These are phyloP conservation scores for Drosophila rubida DNA, from an alignment of 2,888 invertebrate genomes.

Conservation along the genomic window DNA sequence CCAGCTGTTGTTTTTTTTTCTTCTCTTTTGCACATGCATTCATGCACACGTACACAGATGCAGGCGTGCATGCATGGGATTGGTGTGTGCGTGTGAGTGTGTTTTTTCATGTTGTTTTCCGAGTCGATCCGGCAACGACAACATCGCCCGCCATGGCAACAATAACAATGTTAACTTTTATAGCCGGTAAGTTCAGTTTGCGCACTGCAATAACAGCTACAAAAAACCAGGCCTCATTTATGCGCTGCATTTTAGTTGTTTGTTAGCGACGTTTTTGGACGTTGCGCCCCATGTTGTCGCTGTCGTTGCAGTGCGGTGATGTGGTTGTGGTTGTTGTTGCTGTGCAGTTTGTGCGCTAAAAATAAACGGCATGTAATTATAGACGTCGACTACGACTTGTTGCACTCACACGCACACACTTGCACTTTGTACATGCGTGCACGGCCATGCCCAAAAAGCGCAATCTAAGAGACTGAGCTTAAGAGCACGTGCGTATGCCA, in stretches of 20 bases:
- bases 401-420: constrained; percentile 58
- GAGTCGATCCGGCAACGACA: constrained; percentile 48
- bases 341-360: constrained; percentile 54
- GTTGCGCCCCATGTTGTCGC: constrained; percentile 24
- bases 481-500: constrained; percentile 8
- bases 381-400: constrained; percentile 62
- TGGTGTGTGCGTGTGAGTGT: constrained; percentile 8
- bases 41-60: background rate
- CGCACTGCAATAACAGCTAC: constrained; percentile 31
- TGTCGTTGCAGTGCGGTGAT: constrained; percentile 26
- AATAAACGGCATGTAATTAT: constrained; percentile 69
- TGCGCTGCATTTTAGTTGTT: constrained; percentile 57
- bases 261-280: constrained; percentile 51
- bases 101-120: constrained; percentile 36
- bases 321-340: constrained; percentile 21
- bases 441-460: constrained; percentile 42
- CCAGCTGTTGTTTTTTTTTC: constrained; percentile 52
- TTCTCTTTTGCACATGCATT: constrained; percentile 43
- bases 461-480: constrained; percentile 11
- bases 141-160: constrained; percentile 21
- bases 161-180: constrained; percentile 20
- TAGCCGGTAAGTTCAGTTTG: constrained; percentile 54
- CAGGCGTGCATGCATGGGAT: background rate
- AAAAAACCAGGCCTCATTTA: constrained; percentile 61
- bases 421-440: constrained; percentile 6